Evolutionary conservation across 2,797 vertebrate species (phyloP).

Genomic region (Choloepus didactylus): DNA sequence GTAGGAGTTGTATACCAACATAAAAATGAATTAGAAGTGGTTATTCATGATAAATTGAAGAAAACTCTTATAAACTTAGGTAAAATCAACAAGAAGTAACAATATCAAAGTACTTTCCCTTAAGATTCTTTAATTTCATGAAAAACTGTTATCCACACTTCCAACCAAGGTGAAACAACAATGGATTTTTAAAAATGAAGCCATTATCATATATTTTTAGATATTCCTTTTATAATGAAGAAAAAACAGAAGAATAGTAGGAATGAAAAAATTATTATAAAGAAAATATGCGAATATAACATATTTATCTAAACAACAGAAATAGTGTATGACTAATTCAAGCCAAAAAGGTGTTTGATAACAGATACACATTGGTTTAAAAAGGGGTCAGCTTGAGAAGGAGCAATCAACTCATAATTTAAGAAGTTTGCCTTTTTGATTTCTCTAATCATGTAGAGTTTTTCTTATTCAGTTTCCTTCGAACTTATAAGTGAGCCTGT

Average conservation of each 20-base stretch:
- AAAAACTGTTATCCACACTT: slow-evolving; percentile 30
- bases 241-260: neutral
- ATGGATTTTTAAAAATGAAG: neutral
- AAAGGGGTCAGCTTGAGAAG: neutral
- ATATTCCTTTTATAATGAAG: neutral
- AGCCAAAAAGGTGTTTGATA: neutral
- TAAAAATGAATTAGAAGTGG: slow-evolving; percentile 45
- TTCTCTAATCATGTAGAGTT: neutral
- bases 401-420: neutral
- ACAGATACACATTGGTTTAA: slow-evolving; percentile 21
- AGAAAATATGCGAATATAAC: neutral
- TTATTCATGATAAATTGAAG: slow-evolving; percentile 35
- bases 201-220: neutral
- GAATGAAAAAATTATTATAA: neutral
- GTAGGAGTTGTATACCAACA: neutral
- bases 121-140: slow-evolving; percentile 17
- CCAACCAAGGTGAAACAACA: neutral
- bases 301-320: neutral
- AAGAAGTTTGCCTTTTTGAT: neutral
- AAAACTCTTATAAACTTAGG: slow-evolving; percentile 8
- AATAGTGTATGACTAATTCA: neutral
- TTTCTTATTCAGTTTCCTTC: neutral
- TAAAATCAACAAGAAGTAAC: slow-evolving; percentile 6
- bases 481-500: neutral
- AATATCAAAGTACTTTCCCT: neutral